Base-by-base conservation (phyloP, 2,797 vertebrate genomes). In the Microctenopoma stevenorrisi region DNA sequence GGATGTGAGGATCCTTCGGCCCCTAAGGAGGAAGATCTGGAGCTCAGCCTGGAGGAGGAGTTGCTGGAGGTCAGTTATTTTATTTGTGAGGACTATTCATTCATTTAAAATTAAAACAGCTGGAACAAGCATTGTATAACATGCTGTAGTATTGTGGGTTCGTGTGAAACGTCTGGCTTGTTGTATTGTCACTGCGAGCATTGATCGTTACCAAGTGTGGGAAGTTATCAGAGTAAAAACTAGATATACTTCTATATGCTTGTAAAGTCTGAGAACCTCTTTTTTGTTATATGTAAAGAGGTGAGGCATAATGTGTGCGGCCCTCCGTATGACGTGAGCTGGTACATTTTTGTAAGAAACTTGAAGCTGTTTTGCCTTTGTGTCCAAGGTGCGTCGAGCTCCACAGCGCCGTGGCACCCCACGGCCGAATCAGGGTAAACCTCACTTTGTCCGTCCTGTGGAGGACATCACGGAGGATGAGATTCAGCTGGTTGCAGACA, bases 391-490 rank as follows among this genome's bases (percentile, higher is more conserved):
- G 8, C 87, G 72, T 2, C 53, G 74, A 42, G 43, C 85, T 4
- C 89, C 86, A 13, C 86, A 38, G 30, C 74, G 65, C 0, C 86
- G 79, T 3, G 48, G 69, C 9, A 1, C 79, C 58, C 83, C 86
- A 0, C 79, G 77, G 12, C 77, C 87, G 5, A 71, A 50, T 44
- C 85, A 73, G 54, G 30, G 61, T 68, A 93, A 90, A 70, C 91
- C 92, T 56, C 94, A 94, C 67, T 0, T 55, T 0, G 50, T 95
- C 22, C 89, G 92, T 42, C 78, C 76, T 1, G 93, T 94, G 43
- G 92, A 94, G 6, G 93, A 95, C 26, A 89, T 95, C 80, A 92
- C 93, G 0, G 89, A 93, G 64, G 91, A 93, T 0, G 94, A 95
- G 30, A 73, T 95, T 6, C 75, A 89, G 54, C 90, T 91, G 78